Percentiles rank a stretch among this genome's conserved stretches.
Conservation (phyloP, 1,140 invertebrate species). For the Dermatophagoides farinae region DNA sequence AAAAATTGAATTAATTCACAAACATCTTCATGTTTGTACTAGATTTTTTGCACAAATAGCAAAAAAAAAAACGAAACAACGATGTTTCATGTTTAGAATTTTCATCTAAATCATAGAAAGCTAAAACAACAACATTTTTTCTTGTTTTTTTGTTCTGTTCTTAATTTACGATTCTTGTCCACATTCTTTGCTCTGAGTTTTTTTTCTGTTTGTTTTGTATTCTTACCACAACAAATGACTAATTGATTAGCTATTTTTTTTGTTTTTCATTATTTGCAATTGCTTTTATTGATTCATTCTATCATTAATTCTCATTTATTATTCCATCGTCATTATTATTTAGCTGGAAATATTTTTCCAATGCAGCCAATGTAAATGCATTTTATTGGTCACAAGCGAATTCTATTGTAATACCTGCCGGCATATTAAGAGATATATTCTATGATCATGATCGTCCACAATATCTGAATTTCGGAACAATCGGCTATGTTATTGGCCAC, state of each 20-base stretch:
- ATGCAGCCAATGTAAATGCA: slow-evolving; percentile 55
- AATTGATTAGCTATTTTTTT: neutral
- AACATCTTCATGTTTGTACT: too few relatives aligned
- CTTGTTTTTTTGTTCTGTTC: neutral
- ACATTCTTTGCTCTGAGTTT: too few relatives aligned
- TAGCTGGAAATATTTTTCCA: slow-evolving; percentile 46
- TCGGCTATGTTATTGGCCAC: slow-evolving; percentile 22
- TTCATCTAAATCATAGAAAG: too few relatives aligned
- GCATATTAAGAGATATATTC: slow-evolving; percentile 71
- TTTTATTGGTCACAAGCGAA: slow-evolving; percentile 62
- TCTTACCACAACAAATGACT: too few relatives aligned
- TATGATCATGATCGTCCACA: slow-evolving; percentile 57
- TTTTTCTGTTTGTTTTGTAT: too few relatives aligned
- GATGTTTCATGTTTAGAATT: too few relatives aligned
- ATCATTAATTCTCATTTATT: neutral
- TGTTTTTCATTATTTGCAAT: neutral
- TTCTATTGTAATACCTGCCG: slow-evolving; percentile 68
- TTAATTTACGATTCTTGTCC: too few relatives aligned
- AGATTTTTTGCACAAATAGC: too few relatives aligned
- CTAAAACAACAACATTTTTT: neutral
- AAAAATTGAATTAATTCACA: too few relatives aligned
- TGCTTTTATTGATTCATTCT: neutral
- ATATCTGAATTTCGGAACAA: slow-evolving; percentile 34
- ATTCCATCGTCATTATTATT: neutral
- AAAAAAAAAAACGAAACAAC: too few relatives aligned